Base-by-base conservation (phyloP, 2,888 invertebrate species). In the Malachius bipustulatus region DNA sequence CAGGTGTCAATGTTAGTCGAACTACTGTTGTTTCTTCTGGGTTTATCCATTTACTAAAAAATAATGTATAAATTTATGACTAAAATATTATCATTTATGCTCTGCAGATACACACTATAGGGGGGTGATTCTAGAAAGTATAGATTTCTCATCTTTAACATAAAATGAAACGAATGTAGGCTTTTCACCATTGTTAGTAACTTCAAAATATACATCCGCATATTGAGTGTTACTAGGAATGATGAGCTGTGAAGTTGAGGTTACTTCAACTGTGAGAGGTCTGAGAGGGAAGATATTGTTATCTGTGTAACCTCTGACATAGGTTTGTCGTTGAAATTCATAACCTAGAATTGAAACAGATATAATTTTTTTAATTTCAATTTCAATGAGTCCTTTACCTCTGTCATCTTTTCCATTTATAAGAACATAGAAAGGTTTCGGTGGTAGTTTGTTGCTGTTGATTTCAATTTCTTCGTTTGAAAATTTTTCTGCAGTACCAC, bases 171-270 rank as follows among this genome's bases (percentile, higher is more conserved):
- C 75, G 39, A 63, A 64, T 12, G 69, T 67, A 0, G 65, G 54
- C 41, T 64, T 70, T 6, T 69, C 68, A n/a, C 70, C 70, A 57
- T 71, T 74, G 59, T 84, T 84, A 0, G 75, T 78, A 1, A 84
- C 74, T 58, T 82, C 78, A 49, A 80, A 83, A 40, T 73, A 67
- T n/a, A 84, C 50, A 41, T 56, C 49, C n/a, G 51, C 42, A n/a
- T n/a, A n/a, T 16, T 42, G 42, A 36, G 46, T 46, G 13, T 62
- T 64, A 0, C 64, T 59, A 3, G 55, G 52, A 2, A 61, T 50
- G 4, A 66, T 48, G 2, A 70, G 43, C 49, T 68, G 62, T 0
- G 70, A 69, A 30, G 64, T 64, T 3, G 59, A 45, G 26, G 62
- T 64, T 26, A 69, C 54, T 38, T 70, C 66, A 10, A 70, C 60